Conservation (phyloP, 2,113 vertebrate genomes). For the Paradoxurus hermaphroditus region DNA sequence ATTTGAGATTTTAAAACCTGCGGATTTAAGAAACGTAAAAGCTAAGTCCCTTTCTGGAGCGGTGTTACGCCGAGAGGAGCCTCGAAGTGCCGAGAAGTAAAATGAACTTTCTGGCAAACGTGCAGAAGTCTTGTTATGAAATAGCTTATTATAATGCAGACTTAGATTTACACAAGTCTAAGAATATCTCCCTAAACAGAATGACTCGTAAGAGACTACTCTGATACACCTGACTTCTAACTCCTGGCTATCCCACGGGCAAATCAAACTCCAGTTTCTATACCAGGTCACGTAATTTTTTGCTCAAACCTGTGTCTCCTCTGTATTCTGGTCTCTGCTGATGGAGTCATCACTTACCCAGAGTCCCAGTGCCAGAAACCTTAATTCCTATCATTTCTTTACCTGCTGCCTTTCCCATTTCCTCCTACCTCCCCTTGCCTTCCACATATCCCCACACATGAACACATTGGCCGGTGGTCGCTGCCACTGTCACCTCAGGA, state of each 20-base stretch:
- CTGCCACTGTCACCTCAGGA: not conserved
- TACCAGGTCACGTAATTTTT: not conserved
- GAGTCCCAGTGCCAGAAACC: not conserved
- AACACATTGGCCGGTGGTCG: rapidly evolving
- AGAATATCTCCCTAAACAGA: not conserved
- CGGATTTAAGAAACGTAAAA: not conserved
- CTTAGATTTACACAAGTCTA: not conserved
- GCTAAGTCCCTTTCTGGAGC: not conserved
- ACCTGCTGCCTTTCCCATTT: not conserved
- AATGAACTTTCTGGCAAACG: slow-evolving; percentile 27
- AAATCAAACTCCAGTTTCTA: not conserved
- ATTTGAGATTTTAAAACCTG: not conserved
- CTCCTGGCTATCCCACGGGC: not conserved
- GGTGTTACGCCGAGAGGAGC: not conserved
- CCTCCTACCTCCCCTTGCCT: rapidly evolving
- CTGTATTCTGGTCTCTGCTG: not conserved
- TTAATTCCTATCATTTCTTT: not conserved
- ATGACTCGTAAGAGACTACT: not conserved
- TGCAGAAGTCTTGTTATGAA: not conserved
- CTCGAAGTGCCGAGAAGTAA: not conserved
- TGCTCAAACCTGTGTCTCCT: not conserved
- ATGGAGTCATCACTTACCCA: not conserved
- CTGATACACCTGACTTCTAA: not conserved
- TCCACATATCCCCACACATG: not conserved
- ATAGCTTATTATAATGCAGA: not conserved